Conservation (phyloP, 2,797 vertebrate genomes). For the Telmatherina bonti region DNA sequence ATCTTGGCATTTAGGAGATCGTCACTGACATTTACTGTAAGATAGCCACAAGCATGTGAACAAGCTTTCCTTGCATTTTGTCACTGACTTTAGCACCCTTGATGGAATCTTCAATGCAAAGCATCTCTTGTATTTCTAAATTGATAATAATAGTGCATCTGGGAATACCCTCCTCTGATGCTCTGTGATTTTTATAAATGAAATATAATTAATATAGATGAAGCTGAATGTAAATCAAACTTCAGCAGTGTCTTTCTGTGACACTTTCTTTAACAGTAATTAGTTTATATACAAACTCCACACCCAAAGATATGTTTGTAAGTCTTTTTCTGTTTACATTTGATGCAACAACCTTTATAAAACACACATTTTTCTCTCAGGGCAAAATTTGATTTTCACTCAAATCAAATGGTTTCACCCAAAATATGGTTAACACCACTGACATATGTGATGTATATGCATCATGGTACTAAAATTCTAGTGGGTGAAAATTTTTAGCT, state of each 20-base stretch:
- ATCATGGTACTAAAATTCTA: background rate
- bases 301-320: background rate
- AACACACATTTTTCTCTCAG: background rate
- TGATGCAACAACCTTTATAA: background rate
- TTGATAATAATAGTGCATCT: conserved; percentile 38
- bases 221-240: conserved; percentile 4
- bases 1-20: conserved; percentile 62
- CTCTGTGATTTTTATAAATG: background rate
- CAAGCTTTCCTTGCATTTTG: conserved; percentile 64
- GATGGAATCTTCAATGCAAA: conserved; percentile 39
- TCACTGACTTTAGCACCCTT: conserved; percentile 42
- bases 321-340: background rate
- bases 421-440: background rate
- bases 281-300: background rate
- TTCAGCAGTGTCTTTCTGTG: background rate
- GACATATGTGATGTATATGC: background rate
- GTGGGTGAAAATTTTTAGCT: background rate
- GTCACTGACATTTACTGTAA: conserved; percentile 68
- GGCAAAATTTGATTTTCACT: background rate
- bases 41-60: conserved; percentile 49
- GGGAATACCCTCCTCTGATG: conserved; percentile 21
- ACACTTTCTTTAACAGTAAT: background rate
- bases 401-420: background rate
- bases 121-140: conserved; percentile 35
- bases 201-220: conserved; percentile 15